Evolutionary conservation across 2,888 invertebrate species (phyloP).

Genomic region (Lithosia quadra): DNA sequence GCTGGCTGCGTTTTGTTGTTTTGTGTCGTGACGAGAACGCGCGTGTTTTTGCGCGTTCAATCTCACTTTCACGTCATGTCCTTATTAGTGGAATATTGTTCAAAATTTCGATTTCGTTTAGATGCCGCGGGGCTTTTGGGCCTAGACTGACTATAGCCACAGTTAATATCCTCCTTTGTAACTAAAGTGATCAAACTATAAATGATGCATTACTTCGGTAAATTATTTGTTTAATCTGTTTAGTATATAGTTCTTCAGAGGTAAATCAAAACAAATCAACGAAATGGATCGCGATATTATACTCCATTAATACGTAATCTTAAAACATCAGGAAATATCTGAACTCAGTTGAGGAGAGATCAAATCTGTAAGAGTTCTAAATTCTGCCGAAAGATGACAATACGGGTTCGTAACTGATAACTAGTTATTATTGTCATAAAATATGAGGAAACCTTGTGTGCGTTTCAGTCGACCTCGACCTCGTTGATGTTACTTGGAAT

Average conservation of each 20-base stretch:
- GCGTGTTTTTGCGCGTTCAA: constrained; percentile 65
- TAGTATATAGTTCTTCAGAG: neutral
- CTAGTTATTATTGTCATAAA: neutral
- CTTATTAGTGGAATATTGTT: constrained; percentile 78
- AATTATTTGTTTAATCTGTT: neutral
- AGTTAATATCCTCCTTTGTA: constrained; percentile 41
- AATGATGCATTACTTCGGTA: neutral
- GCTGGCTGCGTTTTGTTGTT: constrained; percentile 46
- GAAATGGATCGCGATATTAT: neutral
- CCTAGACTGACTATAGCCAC: constrained; percentile 48
- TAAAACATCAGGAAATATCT: neutral
- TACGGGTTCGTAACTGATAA: neutral
- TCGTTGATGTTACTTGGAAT: neutral
- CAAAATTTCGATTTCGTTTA: constrained; percentile 73
- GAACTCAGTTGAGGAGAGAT: neutral
- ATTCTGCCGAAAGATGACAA: neutral
- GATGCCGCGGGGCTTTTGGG: constrained; percentile 51
- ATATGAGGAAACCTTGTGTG: neutral
- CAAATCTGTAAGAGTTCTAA: neutral
- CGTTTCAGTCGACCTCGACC: neutral
- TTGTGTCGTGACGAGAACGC: constrained; percentile 49
- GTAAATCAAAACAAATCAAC: neutral
- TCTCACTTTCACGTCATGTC: constrained; percentile 78
- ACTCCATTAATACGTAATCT: neutral
- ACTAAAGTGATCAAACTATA: neutral